Conservation (phyloP, 2,888 invertebrate genomes). For the Pristionchus entomophagus region DNA sequence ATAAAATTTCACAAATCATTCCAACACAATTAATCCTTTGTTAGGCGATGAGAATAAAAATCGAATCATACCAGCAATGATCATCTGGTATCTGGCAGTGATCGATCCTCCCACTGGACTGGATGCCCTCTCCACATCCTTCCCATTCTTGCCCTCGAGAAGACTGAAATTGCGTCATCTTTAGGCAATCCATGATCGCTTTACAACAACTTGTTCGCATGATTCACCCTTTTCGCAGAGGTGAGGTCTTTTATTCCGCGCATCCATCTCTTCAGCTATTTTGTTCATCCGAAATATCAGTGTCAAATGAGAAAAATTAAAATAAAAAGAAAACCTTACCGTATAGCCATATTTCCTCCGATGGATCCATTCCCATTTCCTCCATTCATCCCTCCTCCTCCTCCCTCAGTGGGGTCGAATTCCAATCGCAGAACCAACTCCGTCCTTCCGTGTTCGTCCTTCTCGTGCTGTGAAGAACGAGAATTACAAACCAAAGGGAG, state of each 20-base stretch:
- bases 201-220: background rate
- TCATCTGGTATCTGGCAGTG: slow-evolving; percentile 11
- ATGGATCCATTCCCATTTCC: slow-evolving; percentile 18
- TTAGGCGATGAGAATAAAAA: background rate
- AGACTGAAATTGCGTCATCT: background rate
- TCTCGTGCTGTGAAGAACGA: slow-evolving; percentile 20
- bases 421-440: slow-evolving; percentile 28
- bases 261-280: too few species aligned
- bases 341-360: slow-evolving; percentile 28
- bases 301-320: too few species aligned
- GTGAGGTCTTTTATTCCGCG: too few species aligned
- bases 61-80: slow-evolving; percentile 7
- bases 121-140: slow-evolving; percentile 20
- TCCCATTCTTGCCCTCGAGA: slow-evolving; percentile 3
- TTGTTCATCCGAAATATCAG: too few species aligned
- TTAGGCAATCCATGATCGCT: background rate
- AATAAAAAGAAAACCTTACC: too few species aligned
- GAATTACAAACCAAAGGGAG: too few species aligned
- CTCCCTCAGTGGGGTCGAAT: slow-evolving; percentile 29
- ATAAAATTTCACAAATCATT: background rate
- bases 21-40: background rate
- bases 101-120: slow-evolving; percentile 1
- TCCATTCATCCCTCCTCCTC: background rate
- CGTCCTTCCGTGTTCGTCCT: slow-evolving; percentile 28
- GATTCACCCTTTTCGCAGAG: too few species aligned